Base-by-base conservation (phyloP, 2,888 invertebrate species). In the Endomychus coccineus region DNA sequence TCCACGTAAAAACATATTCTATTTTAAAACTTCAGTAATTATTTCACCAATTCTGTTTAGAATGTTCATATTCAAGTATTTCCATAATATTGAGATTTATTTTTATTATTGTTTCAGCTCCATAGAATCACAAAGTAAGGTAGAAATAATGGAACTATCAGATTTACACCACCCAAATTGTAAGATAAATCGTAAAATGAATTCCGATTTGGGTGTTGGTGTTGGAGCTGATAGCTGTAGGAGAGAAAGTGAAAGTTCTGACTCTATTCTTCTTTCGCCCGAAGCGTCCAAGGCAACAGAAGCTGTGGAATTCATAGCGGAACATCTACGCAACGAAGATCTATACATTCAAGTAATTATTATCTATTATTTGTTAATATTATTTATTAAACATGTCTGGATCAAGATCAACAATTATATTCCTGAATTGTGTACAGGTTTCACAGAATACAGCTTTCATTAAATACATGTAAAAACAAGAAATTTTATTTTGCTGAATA, bases 251-350 rank as follows among this genome's bases (percentile, higher is more conserved):
- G 90, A 91, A 61, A 88, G 87, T 58, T 90, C 90, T 0, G 94
- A 94, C 61, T 88, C 90, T 3, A 77, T 91, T 40, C 73, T 92
- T 32, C 72, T 94, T 34, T 90, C 90, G 12, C 90, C 92, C 0
- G 94, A 94, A 70, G 92, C 94, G 34, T 83, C 89, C 59, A 84
- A 95, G 69, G 92, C 92, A 30, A 94, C 95, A 12, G 95, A 96
- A 68, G 96, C 97, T 2, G 92, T 98, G 11, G 92, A 95, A 66
- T 97, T 97, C 67, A 97, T 98, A 50, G 95, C 96, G 16, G 92
- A 95, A 65, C 96, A 98, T 74, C 76, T 97, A 55, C 80, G 94
- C 51, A 94, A 94, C 65, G 97, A 97, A 70, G 96, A 97, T 73
- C 85, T 96, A 56, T 96, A 96, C 62, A 94, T 96, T 67, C 94